Evolutionary conservation across 37 sponge, comb jelly and placozoan genomes (phyloP).

Genomic region (Halichondria panicea): DNA sequence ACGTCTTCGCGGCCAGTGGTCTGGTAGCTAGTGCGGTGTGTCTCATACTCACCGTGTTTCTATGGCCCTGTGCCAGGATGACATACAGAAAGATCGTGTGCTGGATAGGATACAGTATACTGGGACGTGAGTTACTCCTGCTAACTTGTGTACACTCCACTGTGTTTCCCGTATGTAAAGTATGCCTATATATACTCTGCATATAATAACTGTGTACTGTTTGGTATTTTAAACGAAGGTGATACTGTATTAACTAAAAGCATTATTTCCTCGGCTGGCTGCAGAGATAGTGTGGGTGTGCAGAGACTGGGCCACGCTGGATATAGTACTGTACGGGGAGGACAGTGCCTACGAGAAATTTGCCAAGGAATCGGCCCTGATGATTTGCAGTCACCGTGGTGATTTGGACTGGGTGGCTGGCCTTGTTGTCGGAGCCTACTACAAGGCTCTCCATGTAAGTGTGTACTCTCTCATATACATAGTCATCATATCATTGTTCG

Average conservation of each 20-base stretch:
- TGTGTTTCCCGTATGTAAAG: no score
- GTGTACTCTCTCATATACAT: not conserved
- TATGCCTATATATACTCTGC: no score
- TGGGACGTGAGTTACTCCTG: slow-evolving; percentile 57
- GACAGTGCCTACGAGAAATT: slow-evolving; percentile 19
- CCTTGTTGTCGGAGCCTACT: slow-evolving; percentile 12
- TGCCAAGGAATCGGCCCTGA: slow-evolving; percentile 63
- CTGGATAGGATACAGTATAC: slow-evolving; percentile 18
- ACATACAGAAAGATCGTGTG: slow-evolving; percentile 34
- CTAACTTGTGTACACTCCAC: no score
- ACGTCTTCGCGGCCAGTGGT: slow-evolving; percentile 44
- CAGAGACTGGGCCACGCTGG: slow-evolving; percentile 55
- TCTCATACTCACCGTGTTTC: slow-evolving; percentile 7
- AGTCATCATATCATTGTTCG: not conserved
- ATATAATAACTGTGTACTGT: no score
- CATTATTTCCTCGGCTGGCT: not conserved
- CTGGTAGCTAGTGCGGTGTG: slow-evolving; percentile 7
- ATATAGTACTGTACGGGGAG: slow-evolving; percentile 37
- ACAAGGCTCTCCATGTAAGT: slow-evolving; percentile 31
- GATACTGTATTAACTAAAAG: no score
- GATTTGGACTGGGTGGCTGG: slow-evolving; percentile 96
- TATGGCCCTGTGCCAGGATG: slow-evolving; percentile 47
- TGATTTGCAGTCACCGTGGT: slow-evolving; percentile 85
- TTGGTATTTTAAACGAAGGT: no score
- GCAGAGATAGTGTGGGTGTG: slow-evolving; percentile 59